Evolutionary conservation across 2,113 vertebrate species (phyloP).

Genomic region (Thunnus thynnus): DNA sequence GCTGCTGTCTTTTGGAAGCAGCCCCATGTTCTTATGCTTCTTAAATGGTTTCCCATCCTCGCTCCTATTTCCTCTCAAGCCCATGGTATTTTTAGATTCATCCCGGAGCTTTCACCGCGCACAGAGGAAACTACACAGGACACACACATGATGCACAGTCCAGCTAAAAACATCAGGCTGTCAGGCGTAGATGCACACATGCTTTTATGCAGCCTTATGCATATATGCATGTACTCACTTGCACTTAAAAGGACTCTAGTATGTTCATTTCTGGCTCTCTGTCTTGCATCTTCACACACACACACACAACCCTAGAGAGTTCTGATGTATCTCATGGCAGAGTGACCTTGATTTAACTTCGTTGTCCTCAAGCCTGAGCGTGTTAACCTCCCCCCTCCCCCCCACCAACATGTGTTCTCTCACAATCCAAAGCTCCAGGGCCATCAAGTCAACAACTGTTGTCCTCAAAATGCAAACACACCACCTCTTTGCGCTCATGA

Average conservation of each 20-base stretch:
- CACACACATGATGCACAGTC: conserved; percentile 6
- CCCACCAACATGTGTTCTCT: conserved; percentile 74
- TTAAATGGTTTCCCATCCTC: conserved; percentile 67
- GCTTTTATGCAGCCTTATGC: conserved; percentile 9
- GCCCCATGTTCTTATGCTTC: conserved; percentile 21
- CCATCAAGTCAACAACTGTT: conserved; percentile 51
- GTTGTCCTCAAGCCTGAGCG: conserved; percentile 35
- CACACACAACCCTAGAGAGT: neutral
- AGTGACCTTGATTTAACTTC: conserved; percentile 50
- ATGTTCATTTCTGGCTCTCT: neutral
- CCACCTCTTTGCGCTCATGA: neutral
- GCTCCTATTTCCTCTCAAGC: conserved; percentile 49
- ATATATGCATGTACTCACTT: conserved; percentile 20
- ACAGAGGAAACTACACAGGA: conserved; percentile 51
- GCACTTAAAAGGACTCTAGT: neutral
- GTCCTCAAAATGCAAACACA: conserved; percentile 4
- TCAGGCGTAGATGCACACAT: neutral
- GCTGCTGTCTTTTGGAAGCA: conserved; percentile 32
- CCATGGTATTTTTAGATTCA: conserved; percentile 72
- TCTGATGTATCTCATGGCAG: conserved; percentile 29
- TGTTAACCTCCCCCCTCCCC: neutral
- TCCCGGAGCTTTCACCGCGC: conserved; percentile 34
- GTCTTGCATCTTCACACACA: neutral
- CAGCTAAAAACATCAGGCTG: conserved; percentile 34
- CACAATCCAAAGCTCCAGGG: conserved; percentile 56